Evolutionary conservation across 2,888 invertebrate species (phyloP), one percentile per base, ranked within the genome.

Genomic region (Melieria omissa): DNA sequence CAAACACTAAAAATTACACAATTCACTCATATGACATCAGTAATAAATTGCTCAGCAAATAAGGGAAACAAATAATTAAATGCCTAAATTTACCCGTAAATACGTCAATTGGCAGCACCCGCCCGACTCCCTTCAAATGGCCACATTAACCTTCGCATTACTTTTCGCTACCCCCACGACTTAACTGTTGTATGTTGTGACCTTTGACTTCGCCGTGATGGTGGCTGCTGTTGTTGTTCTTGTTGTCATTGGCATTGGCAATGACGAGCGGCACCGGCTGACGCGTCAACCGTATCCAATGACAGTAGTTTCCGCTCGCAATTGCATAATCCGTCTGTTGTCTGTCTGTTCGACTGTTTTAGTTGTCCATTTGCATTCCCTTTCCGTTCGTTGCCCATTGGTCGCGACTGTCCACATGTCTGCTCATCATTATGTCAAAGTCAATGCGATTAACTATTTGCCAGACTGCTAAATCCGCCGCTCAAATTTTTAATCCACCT

Each of bases 231-330:
- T 62, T 69, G 69, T 29, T 54, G 62, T 62, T 61, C 62, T 61
- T 69, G 60, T 62, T 61, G 16, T 62, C 55, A 12, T n/a, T 29
- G 46, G n/a, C 52, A n/a, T 64, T 52, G 49, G 49, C 45, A 12
- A 9, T 45, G 57, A 29, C 57, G 16, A 64, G 57, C 61, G 57
- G 70, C 57, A 44, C 65, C 70, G 47, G 41, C 57, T 58, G 29
- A 65, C 58, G 70, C 70, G 64, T 70, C 70, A 70, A 70, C 64
- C 70, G 16, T 70, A 70, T 70, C 70, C 64, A 65, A 70, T 70
- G 65, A 49, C 70, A 64, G 58, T 47, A 14, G 61, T 57, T 70
- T 70, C 70, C 70, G 64, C 64, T 60, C 29, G 65, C 70, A 70
- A 70, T 64, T 65, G 49, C 44, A 58, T 65, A 49, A 70, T 57